These are phyloP conservation scores for Chroicocephalus ridibundus DNA, from an alignment of 2,113 vertebrate genomes.

Conservation along the genomic window DNA sequence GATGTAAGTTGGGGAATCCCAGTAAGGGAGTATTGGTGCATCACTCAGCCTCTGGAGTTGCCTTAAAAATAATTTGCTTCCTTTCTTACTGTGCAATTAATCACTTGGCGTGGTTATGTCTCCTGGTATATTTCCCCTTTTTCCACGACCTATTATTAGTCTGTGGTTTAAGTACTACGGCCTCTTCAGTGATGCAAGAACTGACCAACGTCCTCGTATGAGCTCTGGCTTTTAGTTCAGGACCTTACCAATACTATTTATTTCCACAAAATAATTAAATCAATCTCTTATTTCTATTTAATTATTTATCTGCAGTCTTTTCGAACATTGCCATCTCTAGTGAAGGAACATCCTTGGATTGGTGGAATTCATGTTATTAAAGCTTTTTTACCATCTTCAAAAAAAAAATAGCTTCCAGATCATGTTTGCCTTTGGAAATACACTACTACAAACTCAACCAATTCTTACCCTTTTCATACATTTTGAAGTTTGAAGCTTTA, in stretches of 20 bases:
- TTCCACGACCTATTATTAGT: not conserved
- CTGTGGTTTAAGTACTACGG: not conserved
- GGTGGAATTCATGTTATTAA: not conserved
- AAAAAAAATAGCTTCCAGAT: not conserved
- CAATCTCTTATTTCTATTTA: not conserved
- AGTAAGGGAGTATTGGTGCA: not conserved
- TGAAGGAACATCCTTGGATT: not conserved
- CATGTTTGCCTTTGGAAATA: not conserved
- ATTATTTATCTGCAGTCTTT: not conserved
- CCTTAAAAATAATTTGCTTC: not conserved
- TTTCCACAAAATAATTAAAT: not conserved
- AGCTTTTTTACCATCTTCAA: not conserved
- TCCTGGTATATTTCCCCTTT: not conserved
- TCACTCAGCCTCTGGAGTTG: not conserved
- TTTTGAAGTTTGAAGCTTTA: not conserved
- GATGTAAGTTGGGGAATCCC: not conserved
- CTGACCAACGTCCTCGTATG: not conserved
- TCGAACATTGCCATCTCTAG: not conserved
- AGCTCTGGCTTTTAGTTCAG: not conserved
- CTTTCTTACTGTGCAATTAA: not conserved
- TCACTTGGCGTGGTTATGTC: not conserved
- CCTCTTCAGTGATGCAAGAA: not conserved
- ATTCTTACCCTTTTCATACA: not conserved
- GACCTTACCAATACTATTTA: not conserved
- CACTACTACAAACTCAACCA: not conserved